These are phyloP conservation scores for Stictonetta naevosa DNA, from an alignment of 2,113 vertebrate species.

Conservation along the genomic window DNA sequence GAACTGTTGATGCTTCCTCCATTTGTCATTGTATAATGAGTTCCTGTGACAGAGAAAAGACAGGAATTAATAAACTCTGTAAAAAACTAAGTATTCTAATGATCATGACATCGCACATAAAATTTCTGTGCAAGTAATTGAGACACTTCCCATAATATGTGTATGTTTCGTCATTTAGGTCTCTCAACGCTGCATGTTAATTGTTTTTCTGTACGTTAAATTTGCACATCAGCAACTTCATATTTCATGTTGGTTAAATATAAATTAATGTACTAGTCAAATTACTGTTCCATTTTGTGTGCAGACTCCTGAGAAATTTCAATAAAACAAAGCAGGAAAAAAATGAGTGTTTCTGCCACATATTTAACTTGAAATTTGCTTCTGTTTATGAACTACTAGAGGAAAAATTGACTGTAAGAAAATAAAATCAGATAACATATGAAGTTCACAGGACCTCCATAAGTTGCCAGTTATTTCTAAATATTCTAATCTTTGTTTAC, in stretches of 20 bases:
- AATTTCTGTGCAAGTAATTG: background rate
- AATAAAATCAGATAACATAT: background rate
- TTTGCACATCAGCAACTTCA: background rate
- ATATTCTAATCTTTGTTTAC: background rate
- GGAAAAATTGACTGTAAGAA: background rate
- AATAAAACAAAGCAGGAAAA: background rate
- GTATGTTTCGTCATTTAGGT: background rate
- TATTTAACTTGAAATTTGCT: background rate
- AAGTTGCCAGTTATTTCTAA: background rate
- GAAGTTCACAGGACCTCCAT: background rate
- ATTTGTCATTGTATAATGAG: conserved; percentile 97
- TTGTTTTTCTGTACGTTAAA: background rate
- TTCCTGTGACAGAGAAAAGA: conserved; percentile 77
- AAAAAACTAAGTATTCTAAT: background rate
- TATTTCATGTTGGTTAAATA: background rate
- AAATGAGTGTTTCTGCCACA: background rate
- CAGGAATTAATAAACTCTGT: background rate
- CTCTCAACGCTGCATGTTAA: background rate
- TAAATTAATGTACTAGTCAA: background rate
- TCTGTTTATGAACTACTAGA: background rate
- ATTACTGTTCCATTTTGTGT: background rate
- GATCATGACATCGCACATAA: background rate
- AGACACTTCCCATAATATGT: background rate
- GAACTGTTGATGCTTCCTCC: conserved; percentile 92
- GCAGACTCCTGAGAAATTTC: background rate